Conservation (phyloP, 2,888 invertebrate species). For the Horisme vitalbata region DNA sequence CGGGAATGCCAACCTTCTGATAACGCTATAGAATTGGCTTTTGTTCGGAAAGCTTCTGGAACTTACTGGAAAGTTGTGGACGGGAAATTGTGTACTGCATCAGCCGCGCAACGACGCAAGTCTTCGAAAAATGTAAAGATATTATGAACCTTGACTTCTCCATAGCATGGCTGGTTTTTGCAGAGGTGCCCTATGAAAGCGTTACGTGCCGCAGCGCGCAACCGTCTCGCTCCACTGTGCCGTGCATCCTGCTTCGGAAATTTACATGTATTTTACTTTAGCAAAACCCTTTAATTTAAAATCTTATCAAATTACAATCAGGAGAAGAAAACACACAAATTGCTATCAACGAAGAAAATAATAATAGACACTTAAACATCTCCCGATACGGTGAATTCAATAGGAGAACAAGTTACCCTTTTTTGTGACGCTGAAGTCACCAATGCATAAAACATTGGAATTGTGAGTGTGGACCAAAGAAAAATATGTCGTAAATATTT, state of each 20-base stretch:
- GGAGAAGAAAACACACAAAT: constrained; percentile 18
- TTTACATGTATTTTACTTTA: constrained; percentile 60
- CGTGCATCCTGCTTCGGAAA: constrained; percentile 75
- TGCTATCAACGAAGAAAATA: constrained; percentile 4
- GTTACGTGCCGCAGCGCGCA: constrained; percentile 69
- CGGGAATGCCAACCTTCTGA: constrained; percentile 38
- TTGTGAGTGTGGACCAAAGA: constrained; percentile 20
- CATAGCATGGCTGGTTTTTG: constrained; percentile 21
- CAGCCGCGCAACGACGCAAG: constrained; percentile 14
- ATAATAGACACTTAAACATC: not conserved
- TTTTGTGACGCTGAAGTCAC: constrained; percentile 3
- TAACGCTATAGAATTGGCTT: constrained; percentile 26
- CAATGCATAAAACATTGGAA: constrained; percentile 25
- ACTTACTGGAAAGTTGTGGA: constrained; percentile 33
- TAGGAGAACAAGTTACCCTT: no score
- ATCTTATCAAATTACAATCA: constrained; percentile 25
- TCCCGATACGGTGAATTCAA: constrained; percentile 1
- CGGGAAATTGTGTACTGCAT: constrained; percentile 21
- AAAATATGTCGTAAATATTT: constrained; percentile 34
- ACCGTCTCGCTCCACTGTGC: constrained; percentile 79
- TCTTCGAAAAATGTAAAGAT: not conserved
- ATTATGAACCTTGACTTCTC: constrained; percentile 16
- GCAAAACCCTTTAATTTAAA: constrained; percentile 38
- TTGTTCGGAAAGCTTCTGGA: constrained; percentile 27
- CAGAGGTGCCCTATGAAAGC: constrained; percentile 44